A percentile compares a stretch with the other conserved stretches of the same genome.
These are phyloP conservation scores for Melanotaenia pygmaea DNA, from an alignment of 2,797 vertebrate species.

Conservation along the genomic window DNA sequence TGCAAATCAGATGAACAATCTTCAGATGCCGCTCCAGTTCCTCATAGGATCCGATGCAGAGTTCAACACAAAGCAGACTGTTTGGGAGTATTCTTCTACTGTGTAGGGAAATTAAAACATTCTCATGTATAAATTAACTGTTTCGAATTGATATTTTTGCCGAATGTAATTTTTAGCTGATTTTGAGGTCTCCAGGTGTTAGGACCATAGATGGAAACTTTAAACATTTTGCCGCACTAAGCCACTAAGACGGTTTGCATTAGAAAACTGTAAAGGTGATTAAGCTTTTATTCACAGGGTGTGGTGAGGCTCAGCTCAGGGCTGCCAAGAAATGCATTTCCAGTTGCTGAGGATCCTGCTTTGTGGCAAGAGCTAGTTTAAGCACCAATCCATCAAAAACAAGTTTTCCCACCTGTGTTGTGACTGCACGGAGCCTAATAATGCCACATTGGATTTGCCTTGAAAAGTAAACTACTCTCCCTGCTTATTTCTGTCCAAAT, in stretches of 20 bases:
- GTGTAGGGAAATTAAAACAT: background rate
- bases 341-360: conserved; percentile 29
- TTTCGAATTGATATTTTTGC: background rate
- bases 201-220: conserved; percentile 25
- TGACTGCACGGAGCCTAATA: conserved; percentile 43
- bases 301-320: conserved; percentile 14
- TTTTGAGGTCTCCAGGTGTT: conserved; percentile 26
- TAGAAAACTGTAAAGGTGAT: conserved; percentile 38
- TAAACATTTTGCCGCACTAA: conserved; percentile 15
- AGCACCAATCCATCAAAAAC: conserved; percentile 56
- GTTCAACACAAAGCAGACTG: conserved; percentile 21
- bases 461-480: conserved; percentile 60
- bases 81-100: background rate
- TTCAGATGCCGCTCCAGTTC: conserved; percentile 19
- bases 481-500: conserved; percentile 41
- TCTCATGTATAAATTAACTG: background rate
- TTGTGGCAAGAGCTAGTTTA: conserved; percentile 54
- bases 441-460: conserved; percentile 52
- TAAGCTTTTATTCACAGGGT: conserved; percentile 47
- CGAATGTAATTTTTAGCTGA: conserved; percentile 19
- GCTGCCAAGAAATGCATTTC: conserved; percentile 43
- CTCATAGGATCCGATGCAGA: conserved; percentile 12
- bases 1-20: conserved; percentile 33
- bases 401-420: conserved; percentile 29
- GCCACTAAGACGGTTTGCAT: conserved; percentile 15